phyloP scores from a whole-genome alignment of 2,797 vertebrate genomes.

The Rhinophrynus dorsalis region DNA sequence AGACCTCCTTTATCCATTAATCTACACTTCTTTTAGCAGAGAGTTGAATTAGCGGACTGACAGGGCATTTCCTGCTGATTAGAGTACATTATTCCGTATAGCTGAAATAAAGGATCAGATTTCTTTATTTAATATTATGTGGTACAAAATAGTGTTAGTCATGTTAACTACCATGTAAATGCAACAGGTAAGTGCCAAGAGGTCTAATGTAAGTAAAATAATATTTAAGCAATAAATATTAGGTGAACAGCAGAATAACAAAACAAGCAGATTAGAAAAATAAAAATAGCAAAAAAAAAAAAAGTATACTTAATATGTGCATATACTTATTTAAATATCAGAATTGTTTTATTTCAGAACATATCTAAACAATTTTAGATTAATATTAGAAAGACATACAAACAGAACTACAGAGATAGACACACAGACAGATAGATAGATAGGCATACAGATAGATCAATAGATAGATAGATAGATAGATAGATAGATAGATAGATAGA shows the following conservation, averaged over 20 bases:
- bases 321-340: neutral
- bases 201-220: neutral
- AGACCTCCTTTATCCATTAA: conserved; percentile 97
- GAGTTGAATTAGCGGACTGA: conserved; percentile 91
- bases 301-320: no score
- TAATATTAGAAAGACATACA: no score
- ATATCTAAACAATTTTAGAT: no score
- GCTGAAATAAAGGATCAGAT: conserved; percentile 75
- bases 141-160: conserved; percentile 71
- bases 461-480: no score
- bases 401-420: no score
- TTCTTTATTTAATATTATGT: conserved; percentile 76
- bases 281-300: neutral
- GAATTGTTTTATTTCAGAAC: neutral
- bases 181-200: conserved; percentile 70
- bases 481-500: no score
- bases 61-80: conserved; percentile 87
- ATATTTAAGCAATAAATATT: neutral
- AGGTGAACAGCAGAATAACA: no score
- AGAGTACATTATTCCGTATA: conserved; percentile 82
- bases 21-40: conserved; percentile 95
- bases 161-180: conserved; percentile 65
- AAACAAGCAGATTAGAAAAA: no score
- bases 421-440: no score
- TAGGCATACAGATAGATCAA: no score